A percentile compares a stretch with the other conserved stretches of the same genome.
phyloP scores from a whole-genome alignment of 2,888 invertebrate species.

The Apamea crenata region DNA sequence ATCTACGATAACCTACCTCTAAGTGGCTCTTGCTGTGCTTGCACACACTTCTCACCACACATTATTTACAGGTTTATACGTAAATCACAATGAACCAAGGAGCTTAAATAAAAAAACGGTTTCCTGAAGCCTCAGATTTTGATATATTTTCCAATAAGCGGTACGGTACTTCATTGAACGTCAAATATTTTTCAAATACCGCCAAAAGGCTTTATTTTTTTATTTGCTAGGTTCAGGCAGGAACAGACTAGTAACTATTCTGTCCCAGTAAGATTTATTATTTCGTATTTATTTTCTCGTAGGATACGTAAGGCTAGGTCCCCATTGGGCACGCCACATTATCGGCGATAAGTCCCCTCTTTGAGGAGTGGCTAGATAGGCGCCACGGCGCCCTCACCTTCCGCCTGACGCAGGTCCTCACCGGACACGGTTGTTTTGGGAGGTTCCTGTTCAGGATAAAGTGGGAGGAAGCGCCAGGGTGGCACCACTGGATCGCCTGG shows the following conservation, averaged over 20 bases:
- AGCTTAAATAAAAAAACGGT: neutral
- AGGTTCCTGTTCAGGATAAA: too few relatives aligned
- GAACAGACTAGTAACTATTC: constrained; percentile 9
- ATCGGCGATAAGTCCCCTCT: too few relatives aligned
- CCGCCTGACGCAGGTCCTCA: too few relatives aligned
- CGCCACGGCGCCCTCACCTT: too few relatives aligned
- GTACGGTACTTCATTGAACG: neutral
- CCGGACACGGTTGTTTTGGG: too few relatives aligned
- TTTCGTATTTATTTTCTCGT: neutral
- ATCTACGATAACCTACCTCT: neutral
- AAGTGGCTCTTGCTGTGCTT: neutral
- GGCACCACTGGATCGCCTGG: too few relatives aligned
- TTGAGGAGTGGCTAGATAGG: too few relatives aligned
- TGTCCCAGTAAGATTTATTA: neutral
- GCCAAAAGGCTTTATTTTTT: neutral
- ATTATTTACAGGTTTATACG: neutral
- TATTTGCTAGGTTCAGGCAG: neutral
- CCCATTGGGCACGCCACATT: too few relatives aligned
- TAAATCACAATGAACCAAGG: neutral
- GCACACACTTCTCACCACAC: neutral
- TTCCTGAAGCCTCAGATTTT: neutral
- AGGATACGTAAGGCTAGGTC: neutral
- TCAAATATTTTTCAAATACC: constrained; percentile 11
- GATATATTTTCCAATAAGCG: neutral
- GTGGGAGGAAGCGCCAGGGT: too few relatives aligned